These are phyloP conservation scores for Amphiduros pacificus DNA, from an alignment of 2,888 invertebrate species.

Conservation along the genomic window DNA sequence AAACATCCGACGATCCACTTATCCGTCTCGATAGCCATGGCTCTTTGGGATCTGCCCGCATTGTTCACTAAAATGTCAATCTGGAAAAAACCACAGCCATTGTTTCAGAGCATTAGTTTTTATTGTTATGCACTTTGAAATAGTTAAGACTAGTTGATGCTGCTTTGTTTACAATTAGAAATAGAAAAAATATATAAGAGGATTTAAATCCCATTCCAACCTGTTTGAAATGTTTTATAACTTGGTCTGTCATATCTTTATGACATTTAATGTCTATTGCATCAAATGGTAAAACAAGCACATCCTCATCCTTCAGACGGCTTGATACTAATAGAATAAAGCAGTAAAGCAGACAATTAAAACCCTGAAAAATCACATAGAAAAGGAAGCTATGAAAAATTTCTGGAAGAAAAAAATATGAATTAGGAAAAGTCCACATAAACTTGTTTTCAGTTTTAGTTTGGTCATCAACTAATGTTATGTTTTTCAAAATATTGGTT, in stretches of 20 bases:
- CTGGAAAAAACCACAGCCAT: constrained; percentile 51
- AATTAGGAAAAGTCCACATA: too few relatives aligned
- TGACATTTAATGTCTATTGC: constrained; percentile 68
- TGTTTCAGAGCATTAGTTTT: not conserved
- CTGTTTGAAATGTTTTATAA: constrained; percentile 67
- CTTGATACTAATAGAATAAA: constrained; percentile 16
- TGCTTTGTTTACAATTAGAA: too few relatives aligned
- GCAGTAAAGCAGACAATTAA: not conserved
- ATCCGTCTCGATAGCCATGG: constrained; percentile 72
- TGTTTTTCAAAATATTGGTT: too few relatives aligned
- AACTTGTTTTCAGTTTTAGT: too few relatives aligned
- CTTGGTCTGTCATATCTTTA: constrained; percentile 66
- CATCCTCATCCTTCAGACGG: constrained; percentile 63
- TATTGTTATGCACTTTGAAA: too few relatives aligned
- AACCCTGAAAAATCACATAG: too few relatives aligned
- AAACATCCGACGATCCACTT: constrained; percentile 75
- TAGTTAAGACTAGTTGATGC: too few relatives aligned
- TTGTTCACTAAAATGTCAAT: constrained; percentile 80
- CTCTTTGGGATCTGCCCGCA: constrained; percentile 79
- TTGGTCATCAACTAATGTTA: too few relatives aligned
- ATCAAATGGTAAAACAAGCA: constrained; percentile 73
- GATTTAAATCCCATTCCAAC: constrained; percentile 56
- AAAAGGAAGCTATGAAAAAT: too few relatives aligned
- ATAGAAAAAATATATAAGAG: not conserved
- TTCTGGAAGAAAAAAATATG: too few relatives aligned